Evolutionary conservation across 2,888 invertebrate genomes (phyloP).

Genomic region (Byasa hedistus): DNA sequence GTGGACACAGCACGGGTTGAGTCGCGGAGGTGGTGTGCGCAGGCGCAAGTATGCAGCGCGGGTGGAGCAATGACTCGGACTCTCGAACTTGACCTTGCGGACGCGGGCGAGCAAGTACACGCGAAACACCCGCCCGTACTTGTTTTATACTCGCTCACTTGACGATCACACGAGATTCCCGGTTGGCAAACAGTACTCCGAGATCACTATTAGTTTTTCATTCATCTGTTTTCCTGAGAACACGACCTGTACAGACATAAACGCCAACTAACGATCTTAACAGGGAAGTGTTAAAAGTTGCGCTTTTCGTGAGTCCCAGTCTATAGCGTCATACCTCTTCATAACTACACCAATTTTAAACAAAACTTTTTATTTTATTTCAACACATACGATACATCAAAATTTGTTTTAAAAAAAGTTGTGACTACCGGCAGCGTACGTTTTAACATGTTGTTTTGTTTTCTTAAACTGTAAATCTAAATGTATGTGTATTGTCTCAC

Average conservation of each 20-base stretch:
- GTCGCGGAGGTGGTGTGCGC: conserved; percentile 7
- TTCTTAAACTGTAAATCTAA: too few relatives aligned
- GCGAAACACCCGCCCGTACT: conserved; percentile 68
- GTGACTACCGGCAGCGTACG: too few relatives aligned
- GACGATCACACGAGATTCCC: conserved; percentile 42
- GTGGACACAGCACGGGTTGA: conserved; percentile 5
- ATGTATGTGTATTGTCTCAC: too few relatives aligned
- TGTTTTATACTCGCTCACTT: conserved; percentile 68
- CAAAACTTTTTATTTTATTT: too few relatives aligned
- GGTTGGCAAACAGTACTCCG: conserved; percentile 25
- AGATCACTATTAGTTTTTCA: background rate
- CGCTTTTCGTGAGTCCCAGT: too few relatives aligned
- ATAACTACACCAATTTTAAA: too few relatives aligned
- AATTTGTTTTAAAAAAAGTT: too few relatives aligned
- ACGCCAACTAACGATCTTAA: too few relatives aligned
- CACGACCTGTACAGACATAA: background rate
- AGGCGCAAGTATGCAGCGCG: conserved; percentile 30
- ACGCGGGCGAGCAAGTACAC: conserved; percentile 70
- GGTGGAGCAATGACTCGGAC: conserved; percentile 74
- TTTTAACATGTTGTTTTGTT: too few relatives aligned
- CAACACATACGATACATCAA: too few relatives aligned
- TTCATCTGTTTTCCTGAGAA: background rate
- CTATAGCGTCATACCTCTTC: too few relatives aligned
- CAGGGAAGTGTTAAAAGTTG: too few relatives aligned
- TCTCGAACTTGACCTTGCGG: conserved; percentile 75